These are phyloP conservation scores for Goniozus legneri DNA, from an alignment of 1,140 invertebrate species.

Conservation along the genomic window DNA sequence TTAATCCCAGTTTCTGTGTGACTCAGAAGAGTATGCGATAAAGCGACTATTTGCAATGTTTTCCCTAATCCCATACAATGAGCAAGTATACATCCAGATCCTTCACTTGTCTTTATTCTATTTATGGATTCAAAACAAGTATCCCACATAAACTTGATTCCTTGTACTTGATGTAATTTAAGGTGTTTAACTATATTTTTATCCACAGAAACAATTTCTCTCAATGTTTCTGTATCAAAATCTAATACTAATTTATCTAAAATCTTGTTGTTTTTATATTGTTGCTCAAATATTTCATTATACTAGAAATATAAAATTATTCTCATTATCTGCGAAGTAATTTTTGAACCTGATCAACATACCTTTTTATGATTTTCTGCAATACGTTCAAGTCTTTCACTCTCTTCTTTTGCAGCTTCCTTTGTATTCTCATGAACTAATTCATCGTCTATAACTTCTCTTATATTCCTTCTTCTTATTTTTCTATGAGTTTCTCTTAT, in stretches of 20 bases:
- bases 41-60: constrained; percentile 76
- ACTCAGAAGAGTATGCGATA: constrained; percentile 84
- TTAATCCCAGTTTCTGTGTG: constrained; percentile 66
- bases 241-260: constrained; percentile 81
- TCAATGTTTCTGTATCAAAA: constrained; percentile 78
- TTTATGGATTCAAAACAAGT: constrained; percentile 87
- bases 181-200: constrained; percentile 76
- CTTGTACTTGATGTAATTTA: constrained; percentile 86
- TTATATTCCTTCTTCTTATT: constrained; percentile 74
- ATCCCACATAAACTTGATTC: constrained; percentile 97
- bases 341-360: neutral
- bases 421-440: constrained; percentile 78
- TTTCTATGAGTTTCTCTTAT: too few relatives aligned
- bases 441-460: constrained; percentile 77
- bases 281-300: constrained; percentile 69
- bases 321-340: neutral
- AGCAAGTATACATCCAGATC: constrained; percentile 88
- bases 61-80: constrained; percentile 87
- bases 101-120: constrained; percentile 66
- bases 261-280: constrained; percentile 56
- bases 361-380: constrained; percentile 53
- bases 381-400: constrained; percentile 82
- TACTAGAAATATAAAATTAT: constrained; percentile 58
- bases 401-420: constrained; percentile 84
- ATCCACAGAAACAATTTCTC: constrained; percentile 78